Percentiles rank a stretch among this genome's conserved stretches.
These are phyloP conservation scores for Drosophila sproati DNA, from an alignment of 1,140 invertebrate genomes.

Conservation along the genomic window DNA sequence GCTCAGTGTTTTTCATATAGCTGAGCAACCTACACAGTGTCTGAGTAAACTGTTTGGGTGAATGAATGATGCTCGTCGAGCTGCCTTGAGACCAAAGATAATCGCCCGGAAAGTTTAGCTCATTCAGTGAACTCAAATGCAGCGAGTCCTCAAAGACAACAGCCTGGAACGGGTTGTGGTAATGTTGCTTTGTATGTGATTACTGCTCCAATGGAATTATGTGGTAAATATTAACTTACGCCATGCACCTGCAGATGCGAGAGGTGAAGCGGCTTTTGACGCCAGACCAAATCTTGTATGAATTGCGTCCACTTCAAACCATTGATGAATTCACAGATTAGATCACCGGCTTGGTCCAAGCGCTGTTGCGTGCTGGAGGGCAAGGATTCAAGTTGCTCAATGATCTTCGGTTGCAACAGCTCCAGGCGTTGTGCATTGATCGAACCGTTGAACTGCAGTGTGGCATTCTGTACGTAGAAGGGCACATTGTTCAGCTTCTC, in stretches of 20 bases:
- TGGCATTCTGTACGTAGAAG: slow-evolving; percentile 66
- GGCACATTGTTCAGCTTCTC: slow-evolving; percentile 59
- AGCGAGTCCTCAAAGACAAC: slow-evolving; percentile 73
- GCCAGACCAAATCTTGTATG: slow-evolving; percentile 82
- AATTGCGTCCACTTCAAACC: slow-evolving; percentile 77
- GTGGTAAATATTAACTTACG: slow-evolving; percentile 71
- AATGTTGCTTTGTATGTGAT: neutral
- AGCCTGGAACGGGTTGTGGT: slow-evolving; percentile 54
- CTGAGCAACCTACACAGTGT: slow-evolving; percentile 50
- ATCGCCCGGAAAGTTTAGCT: slow-evolving; percentile 85
- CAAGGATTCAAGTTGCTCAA: slow-evolving; percentile 11
- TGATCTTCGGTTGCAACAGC: slow-evolving; percentile 29
- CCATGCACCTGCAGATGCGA: slow-evolving; percentile 82
- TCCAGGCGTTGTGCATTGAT: slow-evolving; percentile 57
- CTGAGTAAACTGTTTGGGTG: slow-evolving; percentile 81
- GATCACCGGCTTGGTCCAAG: slow-evolving; percentile 45
- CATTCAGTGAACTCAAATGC: slow-evolving; percentile 82
- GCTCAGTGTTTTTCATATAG: too few species aligned
- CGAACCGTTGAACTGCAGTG: slow-evolving; percentile 55
- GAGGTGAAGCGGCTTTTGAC: slow-evolving; percentile 73
- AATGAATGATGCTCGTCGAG: slow-evolving; percentile 66
- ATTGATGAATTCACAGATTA: slow-evolving; percentile 76
- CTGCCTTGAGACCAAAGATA: slow-evolving; percentile 81
- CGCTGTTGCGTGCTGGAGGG: slow-evolving; percentile 31
- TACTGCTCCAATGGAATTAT: neutral